Conservation (phyloP, 2,797 vertebrate genomes). For the Crax fasciolata region DNA sequence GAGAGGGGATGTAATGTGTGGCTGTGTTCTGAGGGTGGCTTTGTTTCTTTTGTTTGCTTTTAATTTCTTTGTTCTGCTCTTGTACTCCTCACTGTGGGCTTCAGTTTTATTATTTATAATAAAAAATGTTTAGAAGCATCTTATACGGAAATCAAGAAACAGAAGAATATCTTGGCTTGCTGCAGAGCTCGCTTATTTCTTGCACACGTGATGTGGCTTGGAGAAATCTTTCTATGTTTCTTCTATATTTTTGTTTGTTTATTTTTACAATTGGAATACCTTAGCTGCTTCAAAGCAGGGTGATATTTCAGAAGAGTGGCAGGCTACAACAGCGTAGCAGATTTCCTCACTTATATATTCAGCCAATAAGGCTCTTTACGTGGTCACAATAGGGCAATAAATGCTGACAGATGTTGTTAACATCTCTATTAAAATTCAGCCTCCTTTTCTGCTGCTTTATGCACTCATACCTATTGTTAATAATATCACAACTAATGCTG, state of each 20-base stretch:
- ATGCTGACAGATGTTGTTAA: conserved; percentile 74
- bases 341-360: conserved; percentile 45
- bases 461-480: conserved; percentile 26
- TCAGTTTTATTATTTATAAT: conserved; percentile 18
- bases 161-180: neutral
- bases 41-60: conserved; percentile 14
- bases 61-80: conserved; percentile 11
- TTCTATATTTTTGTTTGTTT: conserved; percentile 16
- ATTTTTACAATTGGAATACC: conserved; percentile 14
- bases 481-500: conserved; percentile 41
- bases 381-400: conserved; percentile 52
- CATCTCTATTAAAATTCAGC: conserved; percentile 69
- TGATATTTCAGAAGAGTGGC: conserved; percentile 15
- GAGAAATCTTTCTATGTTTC: neutral
- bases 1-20: neutral
- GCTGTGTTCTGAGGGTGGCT: neutral
- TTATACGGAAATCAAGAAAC: neutral
- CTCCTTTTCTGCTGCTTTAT: conserved; percentile 38
- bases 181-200: neutral
- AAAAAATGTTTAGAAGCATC: neutral
- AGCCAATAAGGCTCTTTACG: conserved; percentile 58
- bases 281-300: neutral
- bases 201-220: neutral
- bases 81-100: neutral
- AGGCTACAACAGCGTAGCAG: neutral